Evolutionary conservation across 2,888 invertebrate species (phyloP), one percentile per base, ranked within the genome.

Genomic region (Emmelina monodactyla): DNA sequence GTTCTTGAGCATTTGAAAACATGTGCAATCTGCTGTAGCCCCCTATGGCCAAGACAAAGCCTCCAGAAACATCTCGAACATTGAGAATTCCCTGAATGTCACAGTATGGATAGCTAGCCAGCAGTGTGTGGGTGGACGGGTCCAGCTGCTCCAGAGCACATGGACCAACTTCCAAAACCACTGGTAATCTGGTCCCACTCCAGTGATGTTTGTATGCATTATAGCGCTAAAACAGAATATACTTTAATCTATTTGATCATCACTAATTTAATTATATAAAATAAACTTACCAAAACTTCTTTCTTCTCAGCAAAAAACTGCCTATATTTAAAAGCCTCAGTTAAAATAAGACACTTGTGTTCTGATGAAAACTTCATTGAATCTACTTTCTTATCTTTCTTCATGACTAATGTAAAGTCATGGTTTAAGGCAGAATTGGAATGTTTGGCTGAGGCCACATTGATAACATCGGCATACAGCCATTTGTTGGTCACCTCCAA

Each of bases 331-430:
- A 97, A 84, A 44, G 96, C 94, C 58, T 97, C 93, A 5, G 95
- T 95, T 31, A 99, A 82, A 46, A 99, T 86, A 49, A 97, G 88
- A 39, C 92, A 88, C 54, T 97, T 88, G 65, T 95, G 92, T 58
- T 99, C 98, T 0, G 96, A 94, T 9, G 97, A 96, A 66, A 99
- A 96, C 58, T 89, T 91, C 92, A 99, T 97, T 9, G 89, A 88
- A 60, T 97, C 98, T 31, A 87, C 81, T 78, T 97, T 97, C 54
- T 91, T 90, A 15, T 92, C 92, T 53, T 94, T 95, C 54, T 90
- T 91, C 83, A 94, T 89, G 9, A 88, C 86, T 49, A 94, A 87
- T 35, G 89, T 85, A 58, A 92, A 92, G 62, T 92, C 92, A 66
- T 84, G 82, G 34, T 81, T 81, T 10, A 73, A 67, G 4, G 63